A percentile compares a stretch with the other conserved stretches of the same genome.
These are phyloP conservation scores for Cladopsammia gracilis DNA, from an alignment of 64 coral and sea anemone genomes.

Conservation along the genomic window DNA sequence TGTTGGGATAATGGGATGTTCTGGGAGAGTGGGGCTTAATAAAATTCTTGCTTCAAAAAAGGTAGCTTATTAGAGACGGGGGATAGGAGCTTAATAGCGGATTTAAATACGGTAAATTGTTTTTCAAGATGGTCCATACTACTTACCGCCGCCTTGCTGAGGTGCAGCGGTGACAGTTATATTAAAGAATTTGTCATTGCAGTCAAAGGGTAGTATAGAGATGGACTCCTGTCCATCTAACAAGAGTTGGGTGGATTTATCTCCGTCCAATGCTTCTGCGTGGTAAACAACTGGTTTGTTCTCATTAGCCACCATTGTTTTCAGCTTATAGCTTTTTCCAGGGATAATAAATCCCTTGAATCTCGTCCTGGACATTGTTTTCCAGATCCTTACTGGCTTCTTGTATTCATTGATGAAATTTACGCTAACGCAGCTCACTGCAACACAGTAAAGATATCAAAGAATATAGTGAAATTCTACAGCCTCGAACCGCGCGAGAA, in stretches of 20 bases:
- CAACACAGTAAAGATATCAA: background rate
- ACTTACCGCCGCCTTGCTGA: background rate
- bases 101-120: too few species aligned
- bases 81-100: too few species aligned
- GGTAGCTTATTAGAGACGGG: too few species aligned
- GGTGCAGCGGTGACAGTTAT: conserved; percentile 29
- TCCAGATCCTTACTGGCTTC: conserved; percentile 82
- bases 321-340: conserved; percentile 68
- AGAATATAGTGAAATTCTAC: background rate
- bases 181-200: conserved; percentile 69
- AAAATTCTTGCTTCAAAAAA: too few species aligned
- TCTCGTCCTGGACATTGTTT: conserved; percentile 68
- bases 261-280: conserved; percentile 54
- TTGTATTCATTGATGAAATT: conserved; percentile 73
- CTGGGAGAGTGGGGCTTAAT: too few species aligned
- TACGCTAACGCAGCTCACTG: conserved; percentile 77
- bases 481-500: background rate
- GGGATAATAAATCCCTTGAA: conserved; percentile 73
- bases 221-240: conserved; percentile 65
- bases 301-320: conserved; percentile 59
- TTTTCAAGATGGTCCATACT: background rate
- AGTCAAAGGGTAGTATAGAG: conserved; percentile 75
- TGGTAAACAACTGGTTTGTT: conserved; percentile 69
- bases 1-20: too few species aligned
- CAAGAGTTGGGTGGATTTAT: conserved; percentile 36